phyloP scores from a whole-genome alignment of 1,140 invertebrate genomes.

The Melipona quadrifasciata region DNA sequence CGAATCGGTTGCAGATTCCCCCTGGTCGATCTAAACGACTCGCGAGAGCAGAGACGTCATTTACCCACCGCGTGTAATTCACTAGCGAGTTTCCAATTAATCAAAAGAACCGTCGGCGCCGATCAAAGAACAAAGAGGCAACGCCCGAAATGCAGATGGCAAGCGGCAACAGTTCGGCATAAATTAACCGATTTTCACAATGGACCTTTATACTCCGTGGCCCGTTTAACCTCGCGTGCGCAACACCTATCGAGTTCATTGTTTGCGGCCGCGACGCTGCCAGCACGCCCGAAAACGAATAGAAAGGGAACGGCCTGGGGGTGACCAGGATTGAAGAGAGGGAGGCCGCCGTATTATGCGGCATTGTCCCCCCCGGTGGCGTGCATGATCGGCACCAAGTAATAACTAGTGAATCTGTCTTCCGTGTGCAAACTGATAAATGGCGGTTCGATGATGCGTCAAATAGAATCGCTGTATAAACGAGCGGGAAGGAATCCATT shows the following conservation, averaged over 20 bases:
- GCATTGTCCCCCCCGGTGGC: constrained; percentile 60
- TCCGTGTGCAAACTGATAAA: constrained; percentile 40
- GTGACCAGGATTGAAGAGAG: constrained; percentile 32
- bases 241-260: constrained; percentile 59
- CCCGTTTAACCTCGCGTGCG: constrained; percentile 54
- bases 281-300: constrained; percentile 20
- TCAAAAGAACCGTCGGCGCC: background rate
- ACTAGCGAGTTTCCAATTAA: constrained; percentile 5
- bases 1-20: no score
- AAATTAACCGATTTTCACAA: constrained; percentile 70
- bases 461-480: background rate
- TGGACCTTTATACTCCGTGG: constrained; percentile 56
- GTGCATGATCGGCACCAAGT: constrained; percentile 49
- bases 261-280: constrained; percentile 56
- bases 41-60: background rate
- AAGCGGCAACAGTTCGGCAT: constrained; percentile 39
- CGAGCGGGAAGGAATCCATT: background rate
- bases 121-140: constrained; percentile 12
- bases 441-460: constrained; percentile 3
- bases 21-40: no score
- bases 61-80: background rate
- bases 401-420: constrained; percentile 50
- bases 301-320: constrained; percentile 9
- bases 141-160: constrained; percentile 13
- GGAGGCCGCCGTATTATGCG: constrained; percentile 59